Conservation (phyloP, 2,888 invertebrate genomes). For the Stramonita haemastoma region DNA sequence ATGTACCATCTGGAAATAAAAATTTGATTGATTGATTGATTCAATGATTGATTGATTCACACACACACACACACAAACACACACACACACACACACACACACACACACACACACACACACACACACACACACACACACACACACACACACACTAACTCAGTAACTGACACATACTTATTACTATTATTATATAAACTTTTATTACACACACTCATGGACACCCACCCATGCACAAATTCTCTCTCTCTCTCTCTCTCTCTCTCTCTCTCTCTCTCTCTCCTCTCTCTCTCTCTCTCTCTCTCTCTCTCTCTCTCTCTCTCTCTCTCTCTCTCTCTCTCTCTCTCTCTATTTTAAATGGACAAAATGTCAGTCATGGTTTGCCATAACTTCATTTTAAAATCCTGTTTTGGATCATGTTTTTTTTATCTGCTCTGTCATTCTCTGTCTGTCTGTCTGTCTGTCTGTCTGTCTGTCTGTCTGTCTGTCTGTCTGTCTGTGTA, state of each 20-base stretch:
- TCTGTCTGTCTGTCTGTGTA: conserved; percentile 1
- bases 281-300: conserved; percentile 3
- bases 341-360: neutral
- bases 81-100: no score
- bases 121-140: no score
- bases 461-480: neutral
- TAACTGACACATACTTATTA: no score
- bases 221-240: neutral
- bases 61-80: no score
- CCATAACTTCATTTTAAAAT: conserved; percentile 12
- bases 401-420: neutral
- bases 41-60: no score
- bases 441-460: conserved; percentile 3
- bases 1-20: no score
- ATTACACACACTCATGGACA: neutral
- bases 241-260: no score
- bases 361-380: no score
- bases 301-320: conserved; percentile 32
- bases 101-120: no score
- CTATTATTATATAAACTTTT: neutral
- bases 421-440: neutral
- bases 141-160: no score
- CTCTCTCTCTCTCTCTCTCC: neutral
- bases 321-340: conserved; percentile 29
- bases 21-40: no score